Evolutionary conservation across 2,797 vertebrate species (phyloP), one percentile per base, ranked within the genome.

Genomic region (Xenentodon cancila): DNA sequence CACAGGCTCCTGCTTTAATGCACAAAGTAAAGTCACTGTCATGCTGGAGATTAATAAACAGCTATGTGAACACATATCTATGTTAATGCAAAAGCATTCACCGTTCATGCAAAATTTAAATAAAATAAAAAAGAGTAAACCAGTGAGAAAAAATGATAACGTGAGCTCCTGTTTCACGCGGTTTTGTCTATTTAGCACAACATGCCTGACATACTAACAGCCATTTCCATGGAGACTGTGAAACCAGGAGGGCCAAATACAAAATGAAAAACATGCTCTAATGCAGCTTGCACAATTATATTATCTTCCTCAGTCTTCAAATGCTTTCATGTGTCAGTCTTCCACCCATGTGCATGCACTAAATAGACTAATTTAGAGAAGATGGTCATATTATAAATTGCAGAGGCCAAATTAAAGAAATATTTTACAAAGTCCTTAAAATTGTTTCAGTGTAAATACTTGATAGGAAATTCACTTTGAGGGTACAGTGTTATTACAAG

Each of bases 141-240:
- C 2, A 37, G 9, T 21, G 15, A n/a, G 53, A 66, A 61, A 57
- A 61, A 66, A 62, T 40, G 27, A 43, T 44, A 57, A 45, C n/a
- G 7, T 21, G 27, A 66, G 62, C 73, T 58, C 44, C 63, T 67
- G 62, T 54, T 71, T 67, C 53, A 52, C 27, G 40, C 54, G 50
- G 59, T 18, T 54, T 45, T 19, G 53, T 66, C 53, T 76, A 68
- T 45, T 44, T 40, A 32, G 58, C 66, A 68, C 71, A 47, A 75
- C 75, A 66, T 25, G 71, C 47, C 68, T 73, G 65, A 79, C 75
- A 79, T 60, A 77, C 64, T 83, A 73, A 76, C 59, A 78, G 61
- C 55, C 53, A 74, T 88, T 79, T 67, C 80, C 86, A 86, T 87
- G 78, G 80, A 81, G 68, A 86, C 78, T 43, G 70, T 57, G 66